Evolutionary conservation across 2,113 vertebrate genomes (phyloP).

Genomic region (Calonectris borealis): DNA sequence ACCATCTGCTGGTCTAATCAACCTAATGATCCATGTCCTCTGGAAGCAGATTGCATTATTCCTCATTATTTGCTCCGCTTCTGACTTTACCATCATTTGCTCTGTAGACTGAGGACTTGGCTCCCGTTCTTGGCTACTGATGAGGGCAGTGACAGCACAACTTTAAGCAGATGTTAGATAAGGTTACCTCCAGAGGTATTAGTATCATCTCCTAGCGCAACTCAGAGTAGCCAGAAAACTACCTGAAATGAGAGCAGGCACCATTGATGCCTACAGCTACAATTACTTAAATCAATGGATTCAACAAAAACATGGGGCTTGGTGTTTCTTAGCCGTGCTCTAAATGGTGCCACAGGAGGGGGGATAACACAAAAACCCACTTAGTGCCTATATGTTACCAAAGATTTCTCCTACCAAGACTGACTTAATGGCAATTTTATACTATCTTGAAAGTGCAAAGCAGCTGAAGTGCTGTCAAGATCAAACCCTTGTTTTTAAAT

Average conservation of each 20-base stretch:
- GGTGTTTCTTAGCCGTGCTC: not conserved
- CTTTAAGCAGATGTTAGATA: not conserved
- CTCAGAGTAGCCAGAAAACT: not conserved
- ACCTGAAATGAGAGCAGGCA: not conserved
- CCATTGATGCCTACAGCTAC: not conserved
- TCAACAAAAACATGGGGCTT: not conserved
- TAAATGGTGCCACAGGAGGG: not conserved
- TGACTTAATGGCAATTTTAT: not conserved
- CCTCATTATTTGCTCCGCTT: slow-evolving; percentile 25
- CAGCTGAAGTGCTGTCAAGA: not conserved
- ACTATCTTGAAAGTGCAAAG: not conserved
- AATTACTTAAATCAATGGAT: not conserved
- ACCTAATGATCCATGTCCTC: slow-evolving; percentile 47
- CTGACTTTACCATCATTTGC: not conserved
- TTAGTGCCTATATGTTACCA: not conserved
- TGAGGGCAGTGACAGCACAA: not conserved
- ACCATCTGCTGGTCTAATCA: slow-evolving; percentile 34
- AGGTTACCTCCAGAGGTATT: not conserved
- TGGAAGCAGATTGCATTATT: slow-evolving; percentile 46
- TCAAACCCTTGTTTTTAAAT: not conserved
- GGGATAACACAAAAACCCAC: not conserved
- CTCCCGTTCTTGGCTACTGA: not conserved
- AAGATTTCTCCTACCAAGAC: not conserved
- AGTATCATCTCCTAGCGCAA: not conserved
- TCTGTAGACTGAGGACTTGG: not conserved